Base-by-base conservation (phyloP, 1,140 invertebrate genomes). In the Periplaneta americana region DNA sequence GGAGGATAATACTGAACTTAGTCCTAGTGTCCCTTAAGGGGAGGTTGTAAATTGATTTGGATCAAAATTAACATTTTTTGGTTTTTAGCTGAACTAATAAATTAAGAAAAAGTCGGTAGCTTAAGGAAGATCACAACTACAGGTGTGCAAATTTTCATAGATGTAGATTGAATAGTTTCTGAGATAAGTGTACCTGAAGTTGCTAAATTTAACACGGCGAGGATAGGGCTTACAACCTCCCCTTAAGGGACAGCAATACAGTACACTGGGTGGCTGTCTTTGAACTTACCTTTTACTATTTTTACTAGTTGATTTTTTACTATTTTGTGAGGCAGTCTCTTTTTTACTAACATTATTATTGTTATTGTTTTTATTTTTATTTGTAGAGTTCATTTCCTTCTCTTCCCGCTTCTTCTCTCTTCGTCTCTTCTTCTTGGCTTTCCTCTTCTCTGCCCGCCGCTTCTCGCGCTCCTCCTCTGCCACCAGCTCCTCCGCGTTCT, bases 401-500 rank as follows among this genome's bases (percentile, higher is more conserved):
- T 36, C 74, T 33, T 74, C 48, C 34, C 31, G 74, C 28, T 34
- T 74, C 33, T 75, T 80, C 31, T 80, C 48, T 28, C 74, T 75
- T 33, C 36, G 10, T 9, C 74, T 75, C 36, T 66, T 80, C 66
- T 80, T 80, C 34, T 80, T 66, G 22, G 57, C 80, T 34, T 80
- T 80, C n/a, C 74, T 34, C 34, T 80, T 80, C 34, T 80, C 80
- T 35, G 28, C 77, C 28, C 36, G 34, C 77, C 39, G 34, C 36
- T 39, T 78, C 35, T 78, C 36, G 28, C 74, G 32, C 34, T 80
- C 80, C 36, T 80, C 80, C 48, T 80, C 80, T 28, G 80, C 80
- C 28, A 80, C 80, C 13, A 80, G 80, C n/a, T 74, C 80, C 22
- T 80, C 35, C 15, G 80, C 80, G 34, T 75, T 80, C 34, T 80